A percentile compares a stretch with the other conserved stretches of the same genome.
Conservation (phyloP, 2,888 invertebrate genomes). For the Eristalis tenax region DNA sequence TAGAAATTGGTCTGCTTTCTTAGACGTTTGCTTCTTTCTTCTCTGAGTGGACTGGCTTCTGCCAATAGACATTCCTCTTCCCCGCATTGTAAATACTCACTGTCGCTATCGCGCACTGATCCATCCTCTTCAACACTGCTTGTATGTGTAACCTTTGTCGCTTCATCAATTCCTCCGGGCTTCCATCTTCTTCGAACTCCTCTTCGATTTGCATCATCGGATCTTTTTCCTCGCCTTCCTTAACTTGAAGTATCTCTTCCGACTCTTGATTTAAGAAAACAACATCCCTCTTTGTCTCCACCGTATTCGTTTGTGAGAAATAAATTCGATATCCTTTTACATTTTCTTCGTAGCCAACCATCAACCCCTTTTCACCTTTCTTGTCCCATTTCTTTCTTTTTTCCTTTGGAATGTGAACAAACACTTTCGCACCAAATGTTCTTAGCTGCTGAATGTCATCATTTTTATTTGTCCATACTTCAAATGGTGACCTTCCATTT, state of each 20-base stretch:
- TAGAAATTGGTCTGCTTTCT: conserved; percentile 2
- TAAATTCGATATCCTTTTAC: background rate
- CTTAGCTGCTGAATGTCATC: background rate
- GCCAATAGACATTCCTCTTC: background rate
- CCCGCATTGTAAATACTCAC: conserved; percentile 1
- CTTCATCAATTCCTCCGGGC: background rate
- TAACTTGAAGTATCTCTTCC: background rate
- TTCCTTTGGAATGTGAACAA: background rate
- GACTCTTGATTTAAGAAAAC: background rate
- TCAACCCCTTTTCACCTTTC: background rate
- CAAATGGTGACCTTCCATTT: background rate
- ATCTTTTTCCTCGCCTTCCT: background rate
- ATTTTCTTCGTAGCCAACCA: background rate
- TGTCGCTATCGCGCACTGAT: background rate
- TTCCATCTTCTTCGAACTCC: background rate
- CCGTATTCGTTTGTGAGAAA: background rate
- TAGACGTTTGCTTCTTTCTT: conserved; percentile 5
- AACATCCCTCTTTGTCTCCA: background rate
- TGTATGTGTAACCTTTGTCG: background rate
- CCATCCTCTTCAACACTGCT: background rate
- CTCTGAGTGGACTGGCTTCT: background rate
- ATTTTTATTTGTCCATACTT: background rate
- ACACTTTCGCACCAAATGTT: background rate
- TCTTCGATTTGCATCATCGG: background rate
- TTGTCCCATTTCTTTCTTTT: background rate